A percentile compares a stretch with the other conserved stretches of the same genome.
Conservation (phyloP, 30 jellyfish, hydroid and myxozoan genomes). For the Mastigias papua region DNA sequence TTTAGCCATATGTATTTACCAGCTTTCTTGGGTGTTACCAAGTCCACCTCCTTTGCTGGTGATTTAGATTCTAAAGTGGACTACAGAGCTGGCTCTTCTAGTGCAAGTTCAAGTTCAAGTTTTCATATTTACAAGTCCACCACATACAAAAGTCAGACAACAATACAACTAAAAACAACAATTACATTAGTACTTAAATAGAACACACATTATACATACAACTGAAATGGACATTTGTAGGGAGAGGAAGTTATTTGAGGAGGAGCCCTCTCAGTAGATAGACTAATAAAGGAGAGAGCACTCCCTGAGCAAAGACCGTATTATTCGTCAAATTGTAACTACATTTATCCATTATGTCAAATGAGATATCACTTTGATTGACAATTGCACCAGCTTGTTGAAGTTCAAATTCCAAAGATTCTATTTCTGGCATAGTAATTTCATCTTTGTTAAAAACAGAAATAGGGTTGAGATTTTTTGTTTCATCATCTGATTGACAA, state of each 20-base stretch:
- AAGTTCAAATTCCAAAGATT: not conserved
- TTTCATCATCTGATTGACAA: not conserved
- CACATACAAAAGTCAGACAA: too few species aligned
- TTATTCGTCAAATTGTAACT: not conserved
- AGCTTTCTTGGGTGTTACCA: not conserved
- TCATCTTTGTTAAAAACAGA: not conserved
- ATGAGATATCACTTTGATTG: not conserved
- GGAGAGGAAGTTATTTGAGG: too few species aligned
- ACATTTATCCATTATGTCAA: not conserved
- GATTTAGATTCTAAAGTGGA: not conserved
- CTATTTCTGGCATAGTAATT: not conserved
- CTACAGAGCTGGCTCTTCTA: not conserved
- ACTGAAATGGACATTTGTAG: too few species aligned
- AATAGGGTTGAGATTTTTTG: not conserved
- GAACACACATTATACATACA: too few species aligned
- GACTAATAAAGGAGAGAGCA: too few species aligned
- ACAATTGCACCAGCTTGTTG: not conserved
- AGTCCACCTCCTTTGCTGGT: not conserved
- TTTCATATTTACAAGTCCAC: too few species aligned
- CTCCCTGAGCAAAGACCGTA: too few species aligned
- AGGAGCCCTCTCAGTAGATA: too few species aligned
- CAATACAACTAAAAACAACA: too few species aligned
- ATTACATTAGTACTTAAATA: too few species aligned
- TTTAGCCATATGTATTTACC: not conserved
- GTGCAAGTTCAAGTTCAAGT: too few species aligned